phyloP scores from a whole-genome alignment of 2,888 invertebrate species.

The Ophion obscuratus region DNA sequence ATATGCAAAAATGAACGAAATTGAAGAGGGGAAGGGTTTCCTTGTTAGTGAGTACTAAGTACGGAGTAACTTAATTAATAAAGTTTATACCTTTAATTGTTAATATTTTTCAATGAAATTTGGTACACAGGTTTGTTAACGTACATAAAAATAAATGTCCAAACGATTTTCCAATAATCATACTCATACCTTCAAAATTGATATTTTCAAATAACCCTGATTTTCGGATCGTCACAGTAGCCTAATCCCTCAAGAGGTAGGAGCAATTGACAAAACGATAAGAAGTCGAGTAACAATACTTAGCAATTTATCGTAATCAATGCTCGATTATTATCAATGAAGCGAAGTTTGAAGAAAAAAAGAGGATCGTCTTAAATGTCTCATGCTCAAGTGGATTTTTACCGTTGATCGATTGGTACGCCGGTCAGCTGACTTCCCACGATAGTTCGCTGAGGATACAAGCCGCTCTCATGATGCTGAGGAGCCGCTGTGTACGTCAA shows the following conservation, averaged over 20 bases:
- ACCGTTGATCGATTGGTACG: slow-evolving; percentile 81
- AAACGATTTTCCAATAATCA: too few species aligned
- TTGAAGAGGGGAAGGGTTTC: too few species aligned
- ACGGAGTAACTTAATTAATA: too few species aligned
- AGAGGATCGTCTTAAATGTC: not conserved
- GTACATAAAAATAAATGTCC: too few species aligned
- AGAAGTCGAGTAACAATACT: slow-evolving; percentile 49
- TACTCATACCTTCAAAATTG: too few species aligned
- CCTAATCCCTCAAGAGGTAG: not conserved
- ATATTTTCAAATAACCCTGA: too few species aligned
- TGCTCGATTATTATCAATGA: slow-evolving; percentile 55
- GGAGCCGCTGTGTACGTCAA: slow-evolving; percentile 77
- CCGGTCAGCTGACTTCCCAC: slow-evolving; percentile 77
- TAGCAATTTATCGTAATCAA: slow-evolving; percentile 65
- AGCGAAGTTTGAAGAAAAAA: slow-evolving; percentile 14
- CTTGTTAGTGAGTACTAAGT: too few species aligned
- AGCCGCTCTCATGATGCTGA: slow-evolving; percentile 76
- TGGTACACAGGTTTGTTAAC: too few species aligned
- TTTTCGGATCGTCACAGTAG: too few species aligned
- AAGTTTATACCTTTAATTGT: too few species aligned
- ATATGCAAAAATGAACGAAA: too few species aligned
- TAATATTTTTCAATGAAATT: too few species aligned
- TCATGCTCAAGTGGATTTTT: slow-evolving; percentile 69
- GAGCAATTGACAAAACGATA: slow-evolving; percentile 11
- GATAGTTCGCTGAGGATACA: slow-evolving; percentile 77